phyloP scores from a whole-genome alignment of 2,888 invertebrate species.

The Altica lythri region DNA sequence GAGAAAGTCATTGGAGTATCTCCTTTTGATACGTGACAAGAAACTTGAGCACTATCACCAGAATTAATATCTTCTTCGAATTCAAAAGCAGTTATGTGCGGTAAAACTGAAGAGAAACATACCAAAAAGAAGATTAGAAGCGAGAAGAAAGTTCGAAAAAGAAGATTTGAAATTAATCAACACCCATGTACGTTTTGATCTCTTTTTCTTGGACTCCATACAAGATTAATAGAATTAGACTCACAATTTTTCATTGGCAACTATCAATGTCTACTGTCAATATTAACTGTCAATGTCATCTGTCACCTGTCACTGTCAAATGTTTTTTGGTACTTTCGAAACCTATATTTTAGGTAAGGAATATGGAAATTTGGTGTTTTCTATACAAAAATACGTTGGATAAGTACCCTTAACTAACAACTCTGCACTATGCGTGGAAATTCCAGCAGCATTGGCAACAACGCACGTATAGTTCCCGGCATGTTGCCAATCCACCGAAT shows the following conservation, averaged over 20 bases:
- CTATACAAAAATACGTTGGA: background rate
- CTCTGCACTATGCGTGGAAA: constrained; percentile 57
- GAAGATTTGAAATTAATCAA: background rate
- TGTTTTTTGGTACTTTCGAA: too few species aligned
- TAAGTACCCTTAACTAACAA: constrained; percentile 62
- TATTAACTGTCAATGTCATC: too few species aligned
- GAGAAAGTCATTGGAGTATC: constrained; percentile 76
- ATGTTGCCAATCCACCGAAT: constrained; percentile 61
- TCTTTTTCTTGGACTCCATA: too few species aligned
- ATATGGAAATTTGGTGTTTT: too few species aligned
- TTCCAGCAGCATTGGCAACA: constrained; percentile 61
- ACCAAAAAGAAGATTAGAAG: too few species aligned
- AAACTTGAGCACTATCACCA: constrained; percentile 69
- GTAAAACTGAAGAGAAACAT: constrained; percentile 62
- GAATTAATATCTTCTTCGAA: constrained; percentile 69
- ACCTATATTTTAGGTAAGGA: too few species aligned
- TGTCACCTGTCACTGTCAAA: too few species aligned
- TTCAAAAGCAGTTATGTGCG: constrained; percentile 69
- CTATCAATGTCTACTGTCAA: too few species aligned
- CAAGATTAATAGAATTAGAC: too few species aligned
- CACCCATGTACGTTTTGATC: too few species aligned
- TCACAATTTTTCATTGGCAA: too few species aligned
- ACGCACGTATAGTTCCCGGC: constrained; percentile 64
- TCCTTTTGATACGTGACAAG: constrained; percentile 66
- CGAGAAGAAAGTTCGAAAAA: too few species aligned